Percentiles rank a stretch among this genome's conserved stretches.
phyloP scores from a whole-genome alignment of 2,888 invertebrate species.

The Gymnocheta viridis region DNA sequence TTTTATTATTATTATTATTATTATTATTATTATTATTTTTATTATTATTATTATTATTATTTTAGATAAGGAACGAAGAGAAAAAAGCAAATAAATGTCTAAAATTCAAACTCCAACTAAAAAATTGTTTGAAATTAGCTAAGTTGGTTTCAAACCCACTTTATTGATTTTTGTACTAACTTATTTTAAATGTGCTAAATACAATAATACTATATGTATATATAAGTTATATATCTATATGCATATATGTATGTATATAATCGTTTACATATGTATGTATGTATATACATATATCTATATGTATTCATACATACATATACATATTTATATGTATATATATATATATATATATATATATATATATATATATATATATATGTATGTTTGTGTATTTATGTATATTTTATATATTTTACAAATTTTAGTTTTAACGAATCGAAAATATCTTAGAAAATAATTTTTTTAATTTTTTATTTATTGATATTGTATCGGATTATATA shows the following conservation, averaged over 20 bases:
- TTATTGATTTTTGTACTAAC: conserved; percentile 27
- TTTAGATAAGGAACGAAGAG: neutral
- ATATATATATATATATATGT: neutral
- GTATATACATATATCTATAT: neutral
- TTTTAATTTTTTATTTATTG: neutral
- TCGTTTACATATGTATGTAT: neutral
- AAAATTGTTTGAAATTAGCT: conserved; percentile 13
- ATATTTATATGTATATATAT: conserved; percentile 6
- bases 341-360: neutral
- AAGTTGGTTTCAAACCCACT: conserved; percentile 29
- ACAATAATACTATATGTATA: conserved; percentile 9
- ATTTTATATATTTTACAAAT: neutral
- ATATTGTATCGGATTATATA: neutral
- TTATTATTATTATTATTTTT: no score
- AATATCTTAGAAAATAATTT: neutral
- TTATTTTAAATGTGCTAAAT: conserved; percentile 38
- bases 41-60: no score
- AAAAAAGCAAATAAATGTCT: neutral
- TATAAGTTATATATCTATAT: neutral
- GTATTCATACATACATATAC: neutral
- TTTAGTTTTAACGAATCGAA: neutral
- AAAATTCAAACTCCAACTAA: conserved; percentile 12
- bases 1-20: no score
- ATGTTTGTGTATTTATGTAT: neutral
- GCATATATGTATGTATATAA: neutral